Evolutionary conservation across 2,113 vertebrate genomes (phyloP), one percentile per base, ranked within the genome.

Genomic region (Chrysemys picta): DNA sequence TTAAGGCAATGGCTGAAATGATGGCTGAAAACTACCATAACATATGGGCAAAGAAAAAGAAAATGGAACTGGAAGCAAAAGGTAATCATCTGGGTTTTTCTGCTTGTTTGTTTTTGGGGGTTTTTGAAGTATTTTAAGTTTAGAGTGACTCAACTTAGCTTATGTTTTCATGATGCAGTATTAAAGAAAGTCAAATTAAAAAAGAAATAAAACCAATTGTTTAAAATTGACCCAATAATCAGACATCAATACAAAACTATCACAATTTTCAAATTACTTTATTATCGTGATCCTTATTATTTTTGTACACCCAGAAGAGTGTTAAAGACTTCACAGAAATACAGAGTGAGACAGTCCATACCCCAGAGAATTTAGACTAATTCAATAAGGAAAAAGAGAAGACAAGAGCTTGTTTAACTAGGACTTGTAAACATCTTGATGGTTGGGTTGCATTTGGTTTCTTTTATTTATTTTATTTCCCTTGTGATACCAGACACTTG

Each of bases 11-110:
- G 99, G 99, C 99, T 80, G 99, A 99, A 93, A 99, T 99, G 98
- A 99, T 99, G 95, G 99, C 99, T 35, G 99, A 99, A 97, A 99
- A 99, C 97, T 99, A 99, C 96, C 99, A 99, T 95, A 99, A 99
- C 76, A 99, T 99, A 95, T 99, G 99, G 99, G 99, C 99, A 80
- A 99, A 99, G 97, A 99, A 99, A 97, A 99, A 99, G 98, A 99
- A 99, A 94, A 91, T 98, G 87, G 99, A 99, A 62, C 98, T 99
- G 84, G 99, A 99, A 98, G 98, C 99, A 94, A 99, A 99, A 99
- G 99, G 99, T 99, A 98, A 92, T 49, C 22, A 19, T 47, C 14
- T 53, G 35, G 19, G 38, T 5, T 5, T 62, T 62, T 62, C 5
- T 31, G 57, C 27, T 62, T 76, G 81, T 6, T 21, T 47, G 62